These are phyloP conservation scores for Callocephalon fimbriatum DNA, from an alignment of 2,113 vertebrate species.

Conservation along the genomic window DNA sequence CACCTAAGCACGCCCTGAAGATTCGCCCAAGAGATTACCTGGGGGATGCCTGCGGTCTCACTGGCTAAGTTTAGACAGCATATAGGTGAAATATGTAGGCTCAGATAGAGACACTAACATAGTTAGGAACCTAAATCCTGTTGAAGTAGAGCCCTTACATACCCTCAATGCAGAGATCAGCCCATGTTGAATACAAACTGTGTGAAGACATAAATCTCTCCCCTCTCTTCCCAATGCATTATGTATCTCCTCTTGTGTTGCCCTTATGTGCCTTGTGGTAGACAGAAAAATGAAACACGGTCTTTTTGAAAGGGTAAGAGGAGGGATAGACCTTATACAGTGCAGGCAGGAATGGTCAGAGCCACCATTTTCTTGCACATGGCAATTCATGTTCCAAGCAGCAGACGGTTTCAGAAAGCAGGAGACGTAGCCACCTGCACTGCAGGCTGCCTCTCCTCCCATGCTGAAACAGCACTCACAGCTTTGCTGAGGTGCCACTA, in stretches of 20 bases:
- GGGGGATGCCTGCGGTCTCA: background rate
- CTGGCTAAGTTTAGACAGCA: background rate
- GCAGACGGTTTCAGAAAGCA: background rate
- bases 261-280: background rate
- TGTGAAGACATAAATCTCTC: background rate
- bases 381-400: background rate
- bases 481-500: background rate
- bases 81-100: background rate
- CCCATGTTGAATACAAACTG: background rate
- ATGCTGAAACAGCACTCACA: background rate
- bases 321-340: accelerated
- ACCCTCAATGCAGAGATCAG: background rate
- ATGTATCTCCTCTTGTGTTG: background rate
- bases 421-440: background rate
- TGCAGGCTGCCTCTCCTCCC: background rate
- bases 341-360: background rate
- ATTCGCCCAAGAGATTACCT: background rate
- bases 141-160: background rate
- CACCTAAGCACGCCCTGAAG: background rate
- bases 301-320: background rate
- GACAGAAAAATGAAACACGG: background rate
- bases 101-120: background rate
- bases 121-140: background rate
- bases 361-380: background rate
- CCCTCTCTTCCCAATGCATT: background rate